phyloP scores from a whole-genome alignment of 1,140 invertebrate genomes.

The Ips nitidus region DNA sequence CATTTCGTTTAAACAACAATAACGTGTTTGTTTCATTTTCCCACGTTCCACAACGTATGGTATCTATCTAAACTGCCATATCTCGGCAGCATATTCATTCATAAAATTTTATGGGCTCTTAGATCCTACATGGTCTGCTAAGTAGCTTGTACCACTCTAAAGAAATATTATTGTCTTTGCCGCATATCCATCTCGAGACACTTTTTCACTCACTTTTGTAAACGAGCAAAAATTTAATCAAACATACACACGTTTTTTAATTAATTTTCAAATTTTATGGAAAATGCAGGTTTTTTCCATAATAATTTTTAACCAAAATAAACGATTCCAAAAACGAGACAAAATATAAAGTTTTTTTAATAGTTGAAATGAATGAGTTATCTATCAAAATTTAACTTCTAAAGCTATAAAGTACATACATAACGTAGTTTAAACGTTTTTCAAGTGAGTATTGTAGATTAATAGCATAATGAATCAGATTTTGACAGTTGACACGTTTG shows the following conservation, averaged over 20 bases:
- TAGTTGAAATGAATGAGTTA: no score
- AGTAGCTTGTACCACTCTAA: slow-evolving; percentile 25
- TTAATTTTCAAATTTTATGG: background rate
- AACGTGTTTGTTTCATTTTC: slow-evolving; percentile 13
- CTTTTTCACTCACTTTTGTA: background rate
- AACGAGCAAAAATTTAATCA: slow-evolving; percentile 5
- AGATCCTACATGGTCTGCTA: slow-evolving; percentile 34
- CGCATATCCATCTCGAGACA: slow-evolving; percentile 16
- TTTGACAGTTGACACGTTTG: no score
- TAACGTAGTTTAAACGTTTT: no score
- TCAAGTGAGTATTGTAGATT: no score
- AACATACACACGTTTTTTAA: background rate
- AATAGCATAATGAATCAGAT: no score
- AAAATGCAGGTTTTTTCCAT: background rate
- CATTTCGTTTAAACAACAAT: background rate
- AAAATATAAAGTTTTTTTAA: no score
- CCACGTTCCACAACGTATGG: slow-evolving; percentile 27
- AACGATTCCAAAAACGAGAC: no score
- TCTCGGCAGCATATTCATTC: slow-evolving; percentile 33
- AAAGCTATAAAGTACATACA: no score
- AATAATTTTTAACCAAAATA: no score
- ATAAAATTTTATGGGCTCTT: slow-evolving; percentile 35
- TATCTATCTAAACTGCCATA: slow-evolving; percentile 23
- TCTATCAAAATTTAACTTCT: no score
- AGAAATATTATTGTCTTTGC: slow-evolving; percentile 26